These are phyloP conservation scores for Apogon hyalosoma DNA, from an alignment of 2,797 vertebrate species.

Conservation along the genomic window DNA sequence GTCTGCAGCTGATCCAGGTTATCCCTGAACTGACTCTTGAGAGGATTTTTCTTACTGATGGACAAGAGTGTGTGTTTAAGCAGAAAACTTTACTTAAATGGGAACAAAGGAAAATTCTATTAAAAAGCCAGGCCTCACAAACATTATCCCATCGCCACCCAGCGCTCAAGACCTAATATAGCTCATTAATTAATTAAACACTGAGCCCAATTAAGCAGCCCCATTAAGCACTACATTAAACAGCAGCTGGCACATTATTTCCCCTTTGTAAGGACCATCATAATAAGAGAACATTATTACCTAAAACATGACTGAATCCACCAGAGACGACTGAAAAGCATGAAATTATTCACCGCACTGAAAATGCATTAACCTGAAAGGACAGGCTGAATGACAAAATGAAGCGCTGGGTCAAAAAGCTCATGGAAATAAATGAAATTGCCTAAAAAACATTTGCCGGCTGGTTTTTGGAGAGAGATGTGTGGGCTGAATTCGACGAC, in stretches of 20 bases:
- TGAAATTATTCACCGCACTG: slow-evolving; percentile 52
- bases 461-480: slow-evolving; percentile 22
- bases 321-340: slow-evolving; percentile 65
- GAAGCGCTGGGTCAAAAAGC: slow-evolving; percentile 59
- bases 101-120: slow-evolving; percentile 39
- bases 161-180: slow-evolving; percentile 73
- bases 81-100: slow-evolving; percentile 18
- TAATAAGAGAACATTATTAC: slow-evolving; percentile 79
- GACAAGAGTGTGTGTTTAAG: slow-evolving; percentile 8
- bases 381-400: slow-evolving; percentile 56
- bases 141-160: slow-evolving; percentile 70
- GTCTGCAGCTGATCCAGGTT: slow-evolving; percentile 42
- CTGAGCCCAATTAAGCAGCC: slow-evolving; percentile 83
- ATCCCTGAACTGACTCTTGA: slow-evolving; percentile 33
- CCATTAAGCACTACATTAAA: slow-evolving; percentile 87
- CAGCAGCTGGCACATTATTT: slow-evolving; percentile 82
- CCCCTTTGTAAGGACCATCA: slow-evolving; percentile 77
- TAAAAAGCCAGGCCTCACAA: slow-evolving; percentile 43
- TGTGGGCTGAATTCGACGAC: slow-evolving; percentile 8
- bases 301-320: slow-evolving; percentile 73
- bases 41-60: slow-evolving; percentile 23
- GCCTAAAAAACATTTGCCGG: slow-evolving; percentile 34
- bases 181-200: slow-evolving; percentile 85
- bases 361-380: slow-evolving; percentile 73
- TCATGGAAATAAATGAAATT: slow-evolving; percentile 51